A percentile compares a stretch with the other conserved stretches of the same genome.
phyloP scores from a whole-genome alignment of 1,140 invertebrate genomes.

The Coenobita brevimanus region DNA sequence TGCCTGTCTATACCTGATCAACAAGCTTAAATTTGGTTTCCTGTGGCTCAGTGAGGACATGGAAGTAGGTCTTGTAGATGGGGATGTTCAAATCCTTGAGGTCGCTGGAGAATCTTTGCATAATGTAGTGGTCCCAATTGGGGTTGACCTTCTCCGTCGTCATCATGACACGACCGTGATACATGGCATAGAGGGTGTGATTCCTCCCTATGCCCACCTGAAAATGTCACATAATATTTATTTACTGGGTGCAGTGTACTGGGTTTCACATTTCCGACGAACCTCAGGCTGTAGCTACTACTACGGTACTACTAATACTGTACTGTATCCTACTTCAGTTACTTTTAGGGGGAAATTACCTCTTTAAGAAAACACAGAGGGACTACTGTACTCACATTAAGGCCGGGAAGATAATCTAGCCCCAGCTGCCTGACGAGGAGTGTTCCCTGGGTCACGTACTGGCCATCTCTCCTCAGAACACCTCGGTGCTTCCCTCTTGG shows the following conservation, averaged over 20 bases:
- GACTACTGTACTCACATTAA: conserved; percentile 42
- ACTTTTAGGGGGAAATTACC: too few species aligned
- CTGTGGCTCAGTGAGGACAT: conserved; percentile 84
- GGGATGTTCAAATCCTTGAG: conserved; percentile 72
- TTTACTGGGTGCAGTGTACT: too few species aligned
- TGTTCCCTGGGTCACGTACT: conserved; percentile 8
- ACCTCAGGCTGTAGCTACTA: too few species aligned
- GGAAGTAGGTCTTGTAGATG: conserved; percentile 88
- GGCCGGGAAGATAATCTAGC: conserved; percentile 32
- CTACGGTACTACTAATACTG: too few species aligned
- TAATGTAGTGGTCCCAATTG: conserved; percentile 82
- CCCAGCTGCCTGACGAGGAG: conserved; percentile 37
- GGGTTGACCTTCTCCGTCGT: conserved; percentile 85
- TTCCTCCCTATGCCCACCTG: conserved; percentile 86
- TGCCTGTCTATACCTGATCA: conserved; percentile 73
- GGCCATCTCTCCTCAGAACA: conserved; percentile 12
- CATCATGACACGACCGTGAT: conserved; percentile 82
- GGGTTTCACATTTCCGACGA: too few species aligned
- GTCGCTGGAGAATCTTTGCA: conserved; percentile 79
- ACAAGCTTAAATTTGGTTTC: conserved; percentile 84
- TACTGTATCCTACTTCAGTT: too few species aligned
- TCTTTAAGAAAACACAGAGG: too few species aligned
- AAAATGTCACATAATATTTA: conserved; percentile 67
- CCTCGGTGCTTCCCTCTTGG: conserved; percentile 27
- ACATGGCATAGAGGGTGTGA: conserved; percentile 84